phyloP scores from a whole-genome alignment of 2,888 invertebrate species.

The Craniophora ligustri region DNA sequence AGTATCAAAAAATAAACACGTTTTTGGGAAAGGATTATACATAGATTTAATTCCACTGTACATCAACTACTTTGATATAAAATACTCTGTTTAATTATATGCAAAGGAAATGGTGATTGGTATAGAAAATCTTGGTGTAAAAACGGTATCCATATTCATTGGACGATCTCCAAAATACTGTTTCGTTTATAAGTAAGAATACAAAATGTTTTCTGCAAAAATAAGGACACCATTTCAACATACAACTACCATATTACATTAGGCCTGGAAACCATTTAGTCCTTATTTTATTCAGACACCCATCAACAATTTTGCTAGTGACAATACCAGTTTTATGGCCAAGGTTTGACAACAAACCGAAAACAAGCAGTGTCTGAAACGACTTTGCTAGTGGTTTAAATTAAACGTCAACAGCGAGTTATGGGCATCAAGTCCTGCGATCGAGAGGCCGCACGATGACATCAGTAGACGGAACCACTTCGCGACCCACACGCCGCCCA shows the following conservation, averaged over 20 bases:
- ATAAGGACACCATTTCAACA: too few relatives aligned
- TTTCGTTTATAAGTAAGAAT: conserved; percentile 17
- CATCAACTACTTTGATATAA: background rate
- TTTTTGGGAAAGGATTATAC: too few relatives aligned
- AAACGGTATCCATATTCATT: conserved; percentile 28
- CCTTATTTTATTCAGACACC: too few relatives aligned
- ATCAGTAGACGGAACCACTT: conserved; percentile 82
- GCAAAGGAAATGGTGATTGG: background rate
- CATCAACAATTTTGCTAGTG: too few relatives aligned
- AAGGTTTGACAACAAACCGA: too few relatives aligned
- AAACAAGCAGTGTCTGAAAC: conserved; percentile 10
- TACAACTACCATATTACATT: too few relatives aligned
- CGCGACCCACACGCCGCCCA: conserved; percentile 80
- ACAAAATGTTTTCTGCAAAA: background rate
- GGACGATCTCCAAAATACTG: conserved; percentile 24
- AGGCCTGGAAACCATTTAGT: too few relatives aligned
- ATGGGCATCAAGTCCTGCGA: conserved; percentile 53
- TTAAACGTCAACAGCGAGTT: conserved; percentile 36
- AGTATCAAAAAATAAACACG: too few relatives aligned
- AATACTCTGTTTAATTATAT: conserved; percentile 1
- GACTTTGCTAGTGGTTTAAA: conserved; percentile 27
- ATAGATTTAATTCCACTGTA: background rate
- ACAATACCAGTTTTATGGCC: too few relatives aligned
- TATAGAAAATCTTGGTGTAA: conserved; percentile 19
- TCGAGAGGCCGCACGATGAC: conserved; percentile 73